These are phyloP conservation scores for Rhadina sibilatrix DNA, from an alignment of 2,113 vertebrate species.

Conservation along the genomic window DNA sequence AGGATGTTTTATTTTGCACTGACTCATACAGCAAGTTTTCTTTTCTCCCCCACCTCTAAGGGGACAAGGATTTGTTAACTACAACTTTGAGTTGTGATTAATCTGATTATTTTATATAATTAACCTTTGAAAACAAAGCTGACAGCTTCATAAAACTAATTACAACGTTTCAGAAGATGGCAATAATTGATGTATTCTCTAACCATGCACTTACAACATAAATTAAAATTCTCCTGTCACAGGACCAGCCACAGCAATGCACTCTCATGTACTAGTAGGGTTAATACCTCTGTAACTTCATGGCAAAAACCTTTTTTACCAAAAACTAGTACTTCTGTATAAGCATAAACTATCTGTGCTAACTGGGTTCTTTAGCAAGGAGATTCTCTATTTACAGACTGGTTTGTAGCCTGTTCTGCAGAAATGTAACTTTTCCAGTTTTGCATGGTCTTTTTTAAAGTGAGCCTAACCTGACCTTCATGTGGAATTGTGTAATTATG, in stretches of 20 bases:
- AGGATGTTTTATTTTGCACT: not conserved
- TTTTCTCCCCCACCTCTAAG: not conserved
- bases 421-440: not conserved
- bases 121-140: not conserved
- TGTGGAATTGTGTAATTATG: not conserved
- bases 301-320: not conserved
- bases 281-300: not conserved
- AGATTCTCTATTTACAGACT: not conserved
- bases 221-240: not conserved
- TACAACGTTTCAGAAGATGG: not conserved
- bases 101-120: not conserved
- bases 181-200: not conserved
- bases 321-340: not conserved
- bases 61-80: not conserved
- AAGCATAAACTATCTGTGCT: not conserved
- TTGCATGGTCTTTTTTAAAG: not conserved
- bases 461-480: not conserved
- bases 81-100: not conserved
- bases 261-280: not conserved
- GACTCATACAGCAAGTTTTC: not conserved
- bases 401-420: not conserved
- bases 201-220: not conserved
- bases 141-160: not conserved
- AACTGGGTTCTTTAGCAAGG: not conserved
- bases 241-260: not conserved